These are phyloP conservation scores for Ectobius pallidus DNA, from an alignment of 2,888 invertebrate species.

Conservation along the genomic window DNA sequence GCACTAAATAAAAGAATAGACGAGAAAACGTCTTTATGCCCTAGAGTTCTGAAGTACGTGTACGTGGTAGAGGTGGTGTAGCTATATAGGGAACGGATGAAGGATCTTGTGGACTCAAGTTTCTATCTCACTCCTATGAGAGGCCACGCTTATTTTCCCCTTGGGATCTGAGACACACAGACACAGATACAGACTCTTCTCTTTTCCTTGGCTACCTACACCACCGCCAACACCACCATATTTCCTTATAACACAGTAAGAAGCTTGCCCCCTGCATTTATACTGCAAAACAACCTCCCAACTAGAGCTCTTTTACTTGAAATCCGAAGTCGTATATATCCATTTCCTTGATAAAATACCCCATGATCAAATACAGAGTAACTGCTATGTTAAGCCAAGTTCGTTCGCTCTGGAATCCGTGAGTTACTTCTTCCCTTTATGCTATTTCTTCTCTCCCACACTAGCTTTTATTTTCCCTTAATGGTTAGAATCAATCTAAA, in stretches of 20 bases:
- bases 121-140: neutral
- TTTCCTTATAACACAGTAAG: slow-evolving; percentile 3
- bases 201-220: neutral
- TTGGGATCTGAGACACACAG: neutral
- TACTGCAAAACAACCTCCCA: slow-evolving; percentile 3
- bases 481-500: too few relatives aligned
- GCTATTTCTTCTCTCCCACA: too few relatives aligned
- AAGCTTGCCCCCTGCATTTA: neutral
- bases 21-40: neutral
- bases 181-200: neutral
- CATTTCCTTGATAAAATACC: neutral
- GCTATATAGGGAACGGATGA: neutral
- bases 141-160: neutral
- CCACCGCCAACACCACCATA: neutral
- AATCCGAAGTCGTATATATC: neutral
- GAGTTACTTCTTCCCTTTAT: too few relatives aligned
- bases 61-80: neutral
- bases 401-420: too few relatives aligned
- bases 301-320: neutral
- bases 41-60: neutral
- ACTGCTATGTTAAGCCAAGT: too few relatives aligned
- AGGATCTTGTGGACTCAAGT: slow-evolving; percentile 4
- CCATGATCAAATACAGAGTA: neutral
- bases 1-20: neutral
- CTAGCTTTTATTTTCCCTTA: too few relatives aligned